phyloP scores from a whole-genome alignment of 2,888 invertebrate genomes.

The Xanthorhoe designata region DNA sequence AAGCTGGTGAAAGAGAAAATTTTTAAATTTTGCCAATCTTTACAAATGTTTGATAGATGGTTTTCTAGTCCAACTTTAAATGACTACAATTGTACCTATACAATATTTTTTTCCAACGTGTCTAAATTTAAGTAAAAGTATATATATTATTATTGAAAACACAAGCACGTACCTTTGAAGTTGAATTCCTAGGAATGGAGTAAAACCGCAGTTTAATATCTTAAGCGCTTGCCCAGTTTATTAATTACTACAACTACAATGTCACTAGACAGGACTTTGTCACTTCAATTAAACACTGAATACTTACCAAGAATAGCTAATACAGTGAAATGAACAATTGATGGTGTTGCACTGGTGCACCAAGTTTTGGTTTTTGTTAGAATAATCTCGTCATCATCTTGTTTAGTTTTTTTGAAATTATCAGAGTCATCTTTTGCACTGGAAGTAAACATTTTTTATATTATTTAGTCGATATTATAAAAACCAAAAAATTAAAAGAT shows the following conservation, averaged over 20 bases:
- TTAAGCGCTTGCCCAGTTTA: not conserved
- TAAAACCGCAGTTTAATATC: not conserved
- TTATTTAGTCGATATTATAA: not conserved
- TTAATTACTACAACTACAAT: not conserved
- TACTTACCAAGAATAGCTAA: slow-evolving; percentile 58
- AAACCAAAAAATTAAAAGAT: not conserved
- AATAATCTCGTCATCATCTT: slow-evolving; percentile 37
- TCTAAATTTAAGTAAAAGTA: not conserved
- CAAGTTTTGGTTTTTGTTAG: slow-evolving; percentile 43
- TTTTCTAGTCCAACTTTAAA: not conserved
- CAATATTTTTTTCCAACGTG: not conserved
- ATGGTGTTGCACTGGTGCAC: slow-evolving; percentile 38
- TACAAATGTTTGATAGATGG: not conserved
- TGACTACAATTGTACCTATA: not conserved
- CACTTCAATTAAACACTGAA: slow-evolving; percentile 4
- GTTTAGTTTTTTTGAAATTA: slow-evolving; percentile 10
- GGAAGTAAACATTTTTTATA: slow-evolving; percentile 11
- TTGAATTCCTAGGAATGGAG: not conserved
- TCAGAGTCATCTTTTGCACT: slow-evolving; percentile 20
- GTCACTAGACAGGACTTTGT: not conserved
- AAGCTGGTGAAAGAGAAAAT: too few species aligned
- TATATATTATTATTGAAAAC: not conserved
- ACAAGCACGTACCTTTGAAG: not conserved
- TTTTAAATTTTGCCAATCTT: too few species aligned
- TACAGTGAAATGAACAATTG: slow-evolving; percentile 49